phyloP scores from a whole-genome alignment of 2,113 vertebrate species.

The Takifugu bimaculatus region DNA sequence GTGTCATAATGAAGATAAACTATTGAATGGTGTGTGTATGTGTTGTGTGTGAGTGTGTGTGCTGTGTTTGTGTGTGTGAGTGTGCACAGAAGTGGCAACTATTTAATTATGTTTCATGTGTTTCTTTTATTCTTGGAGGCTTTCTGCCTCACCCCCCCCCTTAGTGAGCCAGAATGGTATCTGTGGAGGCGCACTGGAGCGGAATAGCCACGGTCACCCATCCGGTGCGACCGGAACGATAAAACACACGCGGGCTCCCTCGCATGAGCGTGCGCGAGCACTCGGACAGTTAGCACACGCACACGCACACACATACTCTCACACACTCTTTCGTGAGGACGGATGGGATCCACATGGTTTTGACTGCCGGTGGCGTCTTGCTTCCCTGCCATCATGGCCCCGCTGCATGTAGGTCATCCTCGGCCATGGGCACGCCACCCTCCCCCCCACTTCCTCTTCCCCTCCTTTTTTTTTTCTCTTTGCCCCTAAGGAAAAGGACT shows the following conservation, averaged over 20 bases:
- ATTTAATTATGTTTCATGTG: background rate
- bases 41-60: too few relatives aligned
- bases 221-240: slow-evolving; percentile 33
- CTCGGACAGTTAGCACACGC: slow-evolving; percentile 2
- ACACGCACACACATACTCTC: slow-evolving; percentile 9
- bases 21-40: background rate
- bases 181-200: slow-evolving; percentile 38
- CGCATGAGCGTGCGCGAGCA: background rate
- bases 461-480: background rate
- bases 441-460: slow-evolving; percentile 3
- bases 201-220: slow-evolving; percentile 48
- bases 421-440: slow-evolving; percentile 26
- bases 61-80: too few relatives aligned
- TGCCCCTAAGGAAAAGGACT: background rate
- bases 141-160: background rate
- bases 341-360: slow-evolving; percentile 44
- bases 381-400: slow-evolving; percentile 52
- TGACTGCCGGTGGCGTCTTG: slow-evolving; percentile 44
- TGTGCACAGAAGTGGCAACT: background rate
- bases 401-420: slow-evolving; percentile 64
- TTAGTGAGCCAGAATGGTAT: slow-evolving; percentile 44
- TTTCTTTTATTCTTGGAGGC: background rate
- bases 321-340: slow-evolving; percentile 31
- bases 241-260: slow-evolving; percentile 18
- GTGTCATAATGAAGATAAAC: too few relatives aligned